phyloP scores from a whole-genome alignment of 1,140 invertebrate genomes.

The Calliopsis andreniformis region DNA sequence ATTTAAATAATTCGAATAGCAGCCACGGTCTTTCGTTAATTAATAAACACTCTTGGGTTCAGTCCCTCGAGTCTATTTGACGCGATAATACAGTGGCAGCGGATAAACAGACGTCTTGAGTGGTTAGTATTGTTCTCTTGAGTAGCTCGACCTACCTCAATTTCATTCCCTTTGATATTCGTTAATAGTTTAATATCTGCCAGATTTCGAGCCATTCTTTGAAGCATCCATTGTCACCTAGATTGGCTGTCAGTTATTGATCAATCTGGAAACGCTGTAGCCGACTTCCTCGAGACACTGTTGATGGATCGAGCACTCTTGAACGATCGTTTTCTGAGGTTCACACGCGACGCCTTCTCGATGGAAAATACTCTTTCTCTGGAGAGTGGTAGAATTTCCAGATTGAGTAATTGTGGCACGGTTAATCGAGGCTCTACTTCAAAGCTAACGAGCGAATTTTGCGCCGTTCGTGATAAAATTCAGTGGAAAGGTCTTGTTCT shows the following conservation, averaged over 20 bases:
- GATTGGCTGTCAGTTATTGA: constrained; percentile 27
- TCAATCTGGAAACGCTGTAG: background rate
- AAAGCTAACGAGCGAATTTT: too few species aligned
- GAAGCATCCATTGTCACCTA: background rate
- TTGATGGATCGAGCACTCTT: constrained; percentile 31
- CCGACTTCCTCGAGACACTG: background rate
- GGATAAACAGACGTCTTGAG: too few species aligned
- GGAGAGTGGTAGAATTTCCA: too few species aligned
- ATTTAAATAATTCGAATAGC: background rate
- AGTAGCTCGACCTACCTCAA: background rate
- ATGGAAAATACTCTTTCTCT: background rate
- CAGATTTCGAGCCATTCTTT: background rate
- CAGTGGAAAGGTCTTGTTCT: too few species aligned
- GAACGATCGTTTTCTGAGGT: background rate
- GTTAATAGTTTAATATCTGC: background rate
- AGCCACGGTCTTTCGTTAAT: background rate
- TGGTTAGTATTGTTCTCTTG: too few species aligned
- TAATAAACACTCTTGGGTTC: background rate
- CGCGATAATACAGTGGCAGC: too few species aligned
- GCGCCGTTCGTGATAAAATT: too few species aligned
- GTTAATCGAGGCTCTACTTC: too few species aligned
- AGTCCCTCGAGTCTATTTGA: background rate
- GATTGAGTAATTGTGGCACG: too few species aligned
- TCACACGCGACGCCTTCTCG: background rate
- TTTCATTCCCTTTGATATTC: background rate